Conservation (phyloP, 2,113 vertebrate species). For the Passer montanus region DNA sequence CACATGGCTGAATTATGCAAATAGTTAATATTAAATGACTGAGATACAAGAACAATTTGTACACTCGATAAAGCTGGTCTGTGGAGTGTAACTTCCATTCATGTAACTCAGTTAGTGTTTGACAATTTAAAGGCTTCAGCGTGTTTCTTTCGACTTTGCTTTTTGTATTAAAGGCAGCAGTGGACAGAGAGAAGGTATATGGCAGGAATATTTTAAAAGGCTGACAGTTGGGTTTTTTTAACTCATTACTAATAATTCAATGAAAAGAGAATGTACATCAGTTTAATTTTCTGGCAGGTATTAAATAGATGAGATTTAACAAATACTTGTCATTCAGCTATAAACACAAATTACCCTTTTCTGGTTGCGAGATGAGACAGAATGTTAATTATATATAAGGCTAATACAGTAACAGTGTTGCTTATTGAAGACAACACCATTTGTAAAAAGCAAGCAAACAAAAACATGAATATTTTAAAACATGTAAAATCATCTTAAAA, state of each 20-base stretch:
- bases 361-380: not conserved
- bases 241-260: not conserved
- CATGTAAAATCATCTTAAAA: not conserved
- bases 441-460: not conserved
- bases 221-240: not conserved
- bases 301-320: slow-evolving; percentile 14
- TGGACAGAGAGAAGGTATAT: slow-evolving; percentile 5
- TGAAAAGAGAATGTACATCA: slow-evolving; percentile 11
- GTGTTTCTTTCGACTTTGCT: slow-evolving; percentile 8
- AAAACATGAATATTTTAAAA: not conserved
- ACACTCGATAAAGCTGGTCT: not conserved
- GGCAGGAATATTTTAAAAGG: not conserved
- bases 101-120: not conserved
- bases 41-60: slow-evolving; percentile 55
- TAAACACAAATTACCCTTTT: not conserved
- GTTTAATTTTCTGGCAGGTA: not conserved
- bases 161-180: slow-evolving; percentile 3
- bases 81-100: slow-evolving; percentile 12
- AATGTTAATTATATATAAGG: not conserved
- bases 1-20: slow-evolving; percentile 86
- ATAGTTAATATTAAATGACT: slow-evolving; percentile 87
- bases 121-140: not conserved
- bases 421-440: not conserved
- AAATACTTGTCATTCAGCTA: not conserved
- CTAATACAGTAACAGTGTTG: not conserved